These are phyloP conservation scores for Bombyx mandarina DNA, from an alignment of 1,140 invertebrate genomes.

Conservation along the genomic window DNA sequence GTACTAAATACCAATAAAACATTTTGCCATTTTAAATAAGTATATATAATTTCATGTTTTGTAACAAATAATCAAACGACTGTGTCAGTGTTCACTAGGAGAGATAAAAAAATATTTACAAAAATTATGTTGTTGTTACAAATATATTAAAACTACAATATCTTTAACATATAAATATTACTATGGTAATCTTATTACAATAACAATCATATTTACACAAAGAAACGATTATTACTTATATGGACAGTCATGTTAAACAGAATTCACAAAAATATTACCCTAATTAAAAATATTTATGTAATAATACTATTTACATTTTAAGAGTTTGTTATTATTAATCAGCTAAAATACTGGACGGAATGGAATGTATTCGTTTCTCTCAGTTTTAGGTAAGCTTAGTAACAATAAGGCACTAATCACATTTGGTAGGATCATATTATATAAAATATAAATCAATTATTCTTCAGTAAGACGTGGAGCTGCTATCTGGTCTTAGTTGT, in stretches of 20 bases:
- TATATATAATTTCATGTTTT: conserved; percentile 63
- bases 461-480: conserved; percentile 62
- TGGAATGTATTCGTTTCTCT: conserved; percentile 11
- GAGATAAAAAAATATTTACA: conserved; percentile 50
- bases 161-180: conserved; percentile 12
- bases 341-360: conserved; percentile 16
- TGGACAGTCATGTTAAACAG: too few species aligned
- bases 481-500: conserved; percentile 67
- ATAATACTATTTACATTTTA: conserved; percentile 7
- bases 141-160: conserved; percentile 9
- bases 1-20: too few species aligned
- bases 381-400: conserved; percentile 15
- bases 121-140: conserved; percentile 7
- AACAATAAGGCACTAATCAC: conserved; percentile 32
- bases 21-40: not conserved
- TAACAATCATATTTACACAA: too few species aligned
- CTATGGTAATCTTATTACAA: not conserved
- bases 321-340: not conserved
- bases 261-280: too few species aligned
- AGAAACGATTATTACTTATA: too few species aligned
- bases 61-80: conserved; percentile 63
- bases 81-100: conserved; percentile 40
- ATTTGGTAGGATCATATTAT: not conserved
- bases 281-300: too few species aligned
- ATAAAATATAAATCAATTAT: too few species aligned